These are phyloP conservation scores for Chironomus tentans DNA, from an alignment of 2,888 invertebrate genomes.

Conservation along the genomic window DNA sequence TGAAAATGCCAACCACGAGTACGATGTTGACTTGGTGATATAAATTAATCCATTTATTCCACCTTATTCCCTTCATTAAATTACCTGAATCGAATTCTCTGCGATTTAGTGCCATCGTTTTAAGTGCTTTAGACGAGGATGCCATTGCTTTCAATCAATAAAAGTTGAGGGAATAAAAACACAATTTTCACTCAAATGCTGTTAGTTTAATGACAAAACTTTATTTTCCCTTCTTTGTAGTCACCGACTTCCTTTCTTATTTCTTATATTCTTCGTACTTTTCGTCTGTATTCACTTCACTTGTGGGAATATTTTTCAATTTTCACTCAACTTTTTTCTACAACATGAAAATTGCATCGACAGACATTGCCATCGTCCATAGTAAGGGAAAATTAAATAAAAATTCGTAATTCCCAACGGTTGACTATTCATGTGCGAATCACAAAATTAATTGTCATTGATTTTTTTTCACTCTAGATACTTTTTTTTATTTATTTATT, in stretches of 20 bases:
- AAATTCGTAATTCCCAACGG: background rate
- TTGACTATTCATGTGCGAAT: background rate
- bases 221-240: background rate
- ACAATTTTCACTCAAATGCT: background rate
- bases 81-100: slow-evolving; percentile 7
- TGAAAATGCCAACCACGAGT: background rate
- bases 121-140: background rate
- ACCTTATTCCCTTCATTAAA: background rate
- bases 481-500: background rate
- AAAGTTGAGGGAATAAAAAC: background rate
- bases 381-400: background rate
- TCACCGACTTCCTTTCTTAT: background rate
- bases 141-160: background rate
- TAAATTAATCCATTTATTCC: no score
- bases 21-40: no score
- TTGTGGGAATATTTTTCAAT: background rate
- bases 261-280: background rate
- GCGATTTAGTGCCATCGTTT: background rate
- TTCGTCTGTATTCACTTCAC: background rate
- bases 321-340: background rate
- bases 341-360: background rate
- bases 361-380: background rate
- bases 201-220: background rate
- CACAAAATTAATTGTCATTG: background rate
- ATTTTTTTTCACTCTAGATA: background rate